Evolutionary conservation across 2,888 invertebrate species (phyloP), one percentile per base, ranked within the genome.

Genomic region (Pammene aurita): DNA sequence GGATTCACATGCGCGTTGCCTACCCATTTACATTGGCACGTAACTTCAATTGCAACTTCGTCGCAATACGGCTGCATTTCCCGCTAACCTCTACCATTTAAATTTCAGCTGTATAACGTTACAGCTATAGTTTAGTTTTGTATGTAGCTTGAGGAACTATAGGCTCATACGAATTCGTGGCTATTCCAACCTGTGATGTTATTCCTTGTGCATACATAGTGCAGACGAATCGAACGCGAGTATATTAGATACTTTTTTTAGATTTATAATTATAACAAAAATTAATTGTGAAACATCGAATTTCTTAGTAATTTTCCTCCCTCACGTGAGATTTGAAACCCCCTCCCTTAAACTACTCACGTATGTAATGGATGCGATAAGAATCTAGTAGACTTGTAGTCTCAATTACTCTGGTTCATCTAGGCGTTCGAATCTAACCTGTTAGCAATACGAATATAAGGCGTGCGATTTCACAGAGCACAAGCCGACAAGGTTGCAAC

Each of bases 21-120:
- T n/a, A n/a, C 62, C 61, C 38, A 41, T 35, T 35, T 61, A 38
- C 44, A 56, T 44, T 13, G 38, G 13, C 9, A 46, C 61, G 57
- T 56, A 16, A 44, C 55, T 57, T 16, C 50, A 62, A 46, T 42
- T 70, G 50, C 57, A 66, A 62, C 62, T 66, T 34, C 13, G 41
- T 52, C 68, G 62, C 14, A 66, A 41, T 58, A 42, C 54, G 34
- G 14, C 58, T 46, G 42, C 13, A 56, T 50, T 67, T 46, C 11
- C 42, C 41, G n/a, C 56, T 52, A 35, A 16, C 35, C 9, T 5
- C 38, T 58, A 10, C 18, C 61, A 38, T 48, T 62, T 41, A 18
- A 62, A 18, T 52, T 0, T 10, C 7, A n/a, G 41, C 62, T 10
- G 18, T 62, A 38, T 10, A 18, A 2, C 2, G 9, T 4, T 41